phyloP scores from a whole-genome alignment of 2,797 vertebrate genomes.

The Fundulus diaphanus region DNA sequence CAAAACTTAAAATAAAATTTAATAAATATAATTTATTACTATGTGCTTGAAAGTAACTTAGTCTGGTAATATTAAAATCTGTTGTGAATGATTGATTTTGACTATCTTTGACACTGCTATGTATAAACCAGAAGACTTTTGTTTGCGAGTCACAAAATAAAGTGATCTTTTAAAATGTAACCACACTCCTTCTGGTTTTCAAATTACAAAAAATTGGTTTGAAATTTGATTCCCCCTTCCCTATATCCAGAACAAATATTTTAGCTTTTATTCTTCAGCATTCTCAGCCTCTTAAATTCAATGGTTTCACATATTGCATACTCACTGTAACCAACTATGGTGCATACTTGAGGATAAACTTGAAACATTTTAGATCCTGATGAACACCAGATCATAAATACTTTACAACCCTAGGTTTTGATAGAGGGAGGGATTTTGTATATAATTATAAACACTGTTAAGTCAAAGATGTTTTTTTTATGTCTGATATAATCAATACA shows the following conservation, averaged over 20 bases:
- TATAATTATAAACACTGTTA: neutral
- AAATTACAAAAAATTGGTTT: too few species aligned
- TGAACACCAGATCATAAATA: neutral
- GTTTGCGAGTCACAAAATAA: neutral
- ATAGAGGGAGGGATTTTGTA: neutral
- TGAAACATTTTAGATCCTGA: neutral
- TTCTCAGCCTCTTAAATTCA: neutral
- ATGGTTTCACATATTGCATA: neutral
- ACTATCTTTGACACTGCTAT: conserved; percentile 5
- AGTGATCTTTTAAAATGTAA: neutral
- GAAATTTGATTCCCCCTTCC: too few species aligned
- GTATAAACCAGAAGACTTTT: neutral
- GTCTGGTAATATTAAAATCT: conserved; percentile 18
- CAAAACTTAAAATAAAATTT: neutral
- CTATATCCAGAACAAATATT: neutral
- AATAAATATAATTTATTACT: neutral
- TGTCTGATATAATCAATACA: neutral
- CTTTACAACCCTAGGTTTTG: neutral
- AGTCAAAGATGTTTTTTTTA: neutral
- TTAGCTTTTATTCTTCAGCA: neutral
- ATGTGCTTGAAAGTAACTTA: neutral
- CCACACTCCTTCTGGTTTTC: neutral
- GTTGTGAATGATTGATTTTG: conserved; percentile 27
- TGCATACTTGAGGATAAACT: neutral
- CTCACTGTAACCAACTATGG: neutral